Evolutionary conservation across 2,113 vertebrate species (phyloP).

Genomic region (Pseudolaguvia tuberculata): DNA sequence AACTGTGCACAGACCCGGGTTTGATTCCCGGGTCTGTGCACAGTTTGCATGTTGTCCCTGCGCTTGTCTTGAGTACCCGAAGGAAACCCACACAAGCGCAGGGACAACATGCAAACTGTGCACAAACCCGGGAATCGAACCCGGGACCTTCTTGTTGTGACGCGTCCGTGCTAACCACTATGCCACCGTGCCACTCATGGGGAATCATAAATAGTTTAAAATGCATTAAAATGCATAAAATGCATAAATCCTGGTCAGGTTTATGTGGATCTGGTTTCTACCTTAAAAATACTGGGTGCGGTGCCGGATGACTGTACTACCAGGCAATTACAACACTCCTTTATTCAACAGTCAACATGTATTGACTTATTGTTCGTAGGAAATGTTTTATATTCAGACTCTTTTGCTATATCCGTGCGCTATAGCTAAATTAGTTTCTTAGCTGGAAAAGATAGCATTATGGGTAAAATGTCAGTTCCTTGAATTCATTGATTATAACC

Average conservation of each 20-base stretch:
- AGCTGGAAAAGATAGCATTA: background rate
- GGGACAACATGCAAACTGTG: too few relatives aligned
- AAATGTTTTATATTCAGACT: background rate
- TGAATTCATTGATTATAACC: constrained; percentile 9
- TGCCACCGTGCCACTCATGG: too few relatives aligned
- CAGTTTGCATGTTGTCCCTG: too few relatives aligned
- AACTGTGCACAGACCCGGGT: too few relatives aligned
- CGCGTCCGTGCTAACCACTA: too few relatives aligned
- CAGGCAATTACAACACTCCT: background rate
- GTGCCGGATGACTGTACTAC: background rate
- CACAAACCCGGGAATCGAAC: too few relatives aligned
- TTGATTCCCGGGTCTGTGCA: too few relatives aligned
- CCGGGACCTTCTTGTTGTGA: too few relatives aligned
- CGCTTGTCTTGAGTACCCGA: too few relatives aligned
- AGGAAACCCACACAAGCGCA: too few relatives aligned
- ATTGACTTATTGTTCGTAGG: background rate
- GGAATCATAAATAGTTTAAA: background rate
- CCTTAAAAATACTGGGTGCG: background rate
- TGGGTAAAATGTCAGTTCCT: constrained; percentile 20
- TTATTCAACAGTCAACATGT: background rate
- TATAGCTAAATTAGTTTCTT: background rate
- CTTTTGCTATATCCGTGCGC: background rate
- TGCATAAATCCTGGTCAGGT: background rate
- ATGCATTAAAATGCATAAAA: too few relatives aligned
- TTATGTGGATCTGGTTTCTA: background rate